Evolutionary conservation across 2,888 invertebrate species (phyloP), one percentile per base, ranked within the genome.

Genomic region (Conchocele bisecta): DNA sequence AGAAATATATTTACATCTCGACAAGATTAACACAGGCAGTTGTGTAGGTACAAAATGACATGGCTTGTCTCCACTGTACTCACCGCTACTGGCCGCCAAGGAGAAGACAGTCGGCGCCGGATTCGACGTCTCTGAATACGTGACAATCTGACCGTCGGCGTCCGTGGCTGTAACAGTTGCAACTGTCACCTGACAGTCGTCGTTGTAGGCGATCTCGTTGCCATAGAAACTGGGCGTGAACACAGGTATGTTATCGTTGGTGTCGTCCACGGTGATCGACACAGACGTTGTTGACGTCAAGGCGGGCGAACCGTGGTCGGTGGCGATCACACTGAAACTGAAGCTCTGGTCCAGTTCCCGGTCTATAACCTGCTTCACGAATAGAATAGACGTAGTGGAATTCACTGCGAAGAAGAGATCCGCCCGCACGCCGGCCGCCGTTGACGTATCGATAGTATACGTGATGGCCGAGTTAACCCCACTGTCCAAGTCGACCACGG

Each of bases 261-360:
- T 75, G 37, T 87, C 86, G 13, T 63, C 74, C 6, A 88, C 77
- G 1, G 71, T 79, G 22, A 88, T 76, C 17, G 75, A 79, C 7
- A 84, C 79, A 0, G 82, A 97, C 68, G 97, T 94, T 3, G 97
- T 97, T 77, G 96, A 96, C 31, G 97, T 96, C 44, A 97, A 93
- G 58, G 95, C 94, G 7, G 97, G 96, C 78, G 94, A 93, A 0
- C 98, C 98, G 72, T 94, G 95, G 92, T 98, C 98, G 88, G 96
- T 96, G 2, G 97, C 98, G 90, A 97, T 96, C 0, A 98, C 51
- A 7, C 51, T 60, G 61, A 87, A 85, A 35, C 42, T 67, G 54
- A 86, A 83, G 24, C 28, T 51, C 6, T 58, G 26, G 35, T 77
- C 74, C 0, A 76, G 76, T 56, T 88, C 88, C 37, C 86, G 68